A percentile compares a stretch with the other conserved stretches of the same genome.
These are phyloP conservation scores for Oncorhynchus masou DNA, from an alignment of 2,113 vertebrate species.

Conservation along the genomic window DNA sequence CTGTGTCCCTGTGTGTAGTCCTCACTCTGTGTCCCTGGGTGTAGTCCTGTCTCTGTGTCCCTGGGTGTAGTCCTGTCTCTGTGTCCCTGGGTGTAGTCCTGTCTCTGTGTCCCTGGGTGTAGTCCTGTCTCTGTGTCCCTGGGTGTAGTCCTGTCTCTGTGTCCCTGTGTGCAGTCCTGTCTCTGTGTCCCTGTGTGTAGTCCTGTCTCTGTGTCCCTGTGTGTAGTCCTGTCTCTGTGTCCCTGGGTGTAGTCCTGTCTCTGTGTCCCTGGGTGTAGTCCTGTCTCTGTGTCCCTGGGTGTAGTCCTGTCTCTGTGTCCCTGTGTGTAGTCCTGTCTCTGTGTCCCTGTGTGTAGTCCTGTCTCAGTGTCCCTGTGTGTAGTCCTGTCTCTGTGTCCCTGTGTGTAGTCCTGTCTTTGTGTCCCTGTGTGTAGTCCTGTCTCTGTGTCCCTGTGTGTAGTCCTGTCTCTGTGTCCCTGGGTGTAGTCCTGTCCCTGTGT, in stretches of 20 bases:
- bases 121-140: slow-evolving; percentile 45
- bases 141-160: slow-evolving; percentile 7
- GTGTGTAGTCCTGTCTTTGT: not conserved
- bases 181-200: too few species aligned
- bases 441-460: too few species aligned
- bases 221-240: too few species aligned
- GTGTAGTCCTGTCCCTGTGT: too few species aligned
- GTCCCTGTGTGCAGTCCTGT: slow-evolving; percentile 41
- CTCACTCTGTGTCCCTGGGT: slow-evolving; percentile 27
- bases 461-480: too few species aligned
- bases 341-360: slow-evolving; percentile 54
- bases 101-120: too few species aligned
- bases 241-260: too few species aligned
- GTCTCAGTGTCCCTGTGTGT: slow-evolving; percentile 71
- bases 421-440: too few species aligned
- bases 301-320: slow-evolving; percentile 47
- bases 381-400: slow-evolving; percentile 56
- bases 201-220: too few species aligned
- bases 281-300: slow-evolving; percentile 52
- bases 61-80: slow-evolving; percentile 30
- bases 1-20: slow-evolving; percentile 59
- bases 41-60: slow-evolving; percentile 34
- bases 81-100: too few species aligned
- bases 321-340: slow-evolving; percentile 34
- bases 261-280: slow-evolving; percentile 54